phyloP scores from a whole-genome alignment of 2,888 invertebrate species.

The Theodoxus fluviatilis region DNA sequence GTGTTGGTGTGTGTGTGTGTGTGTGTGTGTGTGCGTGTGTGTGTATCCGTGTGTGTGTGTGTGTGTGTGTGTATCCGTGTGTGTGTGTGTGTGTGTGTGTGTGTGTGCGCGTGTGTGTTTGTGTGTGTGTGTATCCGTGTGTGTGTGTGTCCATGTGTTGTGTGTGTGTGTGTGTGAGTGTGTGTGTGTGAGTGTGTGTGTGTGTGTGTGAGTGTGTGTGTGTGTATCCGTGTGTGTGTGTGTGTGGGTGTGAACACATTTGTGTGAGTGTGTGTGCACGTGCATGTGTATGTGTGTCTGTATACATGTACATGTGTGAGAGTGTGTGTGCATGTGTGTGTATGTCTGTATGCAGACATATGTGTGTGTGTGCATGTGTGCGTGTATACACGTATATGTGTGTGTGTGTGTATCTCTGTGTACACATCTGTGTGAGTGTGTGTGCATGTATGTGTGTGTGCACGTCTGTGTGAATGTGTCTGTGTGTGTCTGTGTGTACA shows the following conservation, averaged over 20 bases:
- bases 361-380: neutral
- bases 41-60: too few species aligned
- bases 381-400: neutral
- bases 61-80: too few species aligned
- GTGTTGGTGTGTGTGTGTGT: too few species aligned
- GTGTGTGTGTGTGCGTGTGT: too few species aligned
- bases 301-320: neutral
- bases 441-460: neutral
- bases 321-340: neutral
- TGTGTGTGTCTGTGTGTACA: constrained; percentile 11
- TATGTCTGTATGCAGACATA: neutral
- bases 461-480: too few species aligned
- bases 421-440: constrained; percentile 10
- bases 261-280: too few species aligned
- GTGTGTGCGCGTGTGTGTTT: too few species aligned
- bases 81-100: too few species aligned
- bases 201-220: neutral
- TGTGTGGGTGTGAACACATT: neutral
- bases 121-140: neutral
- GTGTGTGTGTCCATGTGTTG: too few species aligned
- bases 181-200: neutral
- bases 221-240: neutral
- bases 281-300: neutral
- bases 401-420: neutral
- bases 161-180: too few species aligned